Base-by-base conservation (phyloP, 1,140 invertebrate genomes). In the Leptinotarsa undecemlineata region DNA sequence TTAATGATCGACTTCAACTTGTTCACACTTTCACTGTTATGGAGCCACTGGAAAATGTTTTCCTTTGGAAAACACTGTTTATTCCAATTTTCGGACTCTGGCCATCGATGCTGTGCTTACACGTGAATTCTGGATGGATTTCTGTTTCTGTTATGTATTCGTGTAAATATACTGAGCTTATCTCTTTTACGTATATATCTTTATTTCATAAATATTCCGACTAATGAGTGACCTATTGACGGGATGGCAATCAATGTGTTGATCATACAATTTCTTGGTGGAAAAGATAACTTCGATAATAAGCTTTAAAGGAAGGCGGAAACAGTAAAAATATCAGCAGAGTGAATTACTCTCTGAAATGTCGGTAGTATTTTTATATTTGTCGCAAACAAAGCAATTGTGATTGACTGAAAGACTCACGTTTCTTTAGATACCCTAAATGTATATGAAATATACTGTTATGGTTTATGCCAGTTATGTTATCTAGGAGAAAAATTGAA, bases 181-280 rank as follows among this genome's bases (percentile, higher is more conserved):
- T 68, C 66, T 26, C 66, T 68, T 68, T 68, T 68, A 68, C 66
- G 66, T 68, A 33, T 57, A 57, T 57, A 57, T 57, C 51, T 57
- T 57, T n/a, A 57, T 57, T 57, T 57, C n/a, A 57, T 57, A 19
- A 57, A 57, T 57, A 15, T 57, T 57, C 51, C 3, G 5, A 57
- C 51, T 57, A 57, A 57, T 57, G 51, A 57, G 51, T 57, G 15
- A 19, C 51, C 51, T 57, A 57, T 57, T 57, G 51, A 57, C 6
- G n/a, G 51, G 33, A 42, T 42, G 2, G 33, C 33, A 57, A 57
- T 57, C n/a, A 57, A n/a, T 57, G 51, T 42, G 8, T 42, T 42
- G 33, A 42, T 42, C 33, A 42, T 42, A 42, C 8, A 42, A 42
- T 42, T 42, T 42, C 33, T 42, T 42, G 8, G 33, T 11, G 33